Percentiles rank a stretch among this genome's conserved stretches.
Conservation (phyloP, 2,888 invertebrate genomes). For the Caenorhabditis angaria region DNA sequence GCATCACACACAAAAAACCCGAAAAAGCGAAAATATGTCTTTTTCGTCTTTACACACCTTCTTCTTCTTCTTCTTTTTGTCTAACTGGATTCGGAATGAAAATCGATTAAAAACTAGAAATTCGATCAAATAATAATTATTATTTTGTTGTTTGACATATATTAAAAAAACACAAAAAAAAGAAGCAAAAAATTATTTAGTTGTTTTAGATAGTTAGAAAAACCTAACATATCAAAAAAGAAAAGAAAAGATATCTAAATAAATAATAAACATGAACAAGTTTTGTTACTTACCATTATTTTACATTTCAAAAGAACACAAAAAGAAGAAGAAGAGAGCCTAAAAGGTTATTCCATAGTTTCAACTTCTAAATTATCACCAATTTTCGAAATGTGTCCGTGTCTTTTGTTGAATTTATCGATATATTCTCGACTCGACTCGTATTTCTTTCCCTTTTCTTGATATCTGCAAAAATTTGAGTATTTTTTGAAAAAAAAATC, state of each 20-base stretch:
- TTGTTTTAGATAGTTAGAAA: not conserved
- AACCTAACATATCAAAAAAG: not conserved
- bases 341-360: not conserved
- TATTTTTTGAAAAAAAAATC: not conserved
- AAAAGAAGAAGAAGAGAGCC: not conserved
- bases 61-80: not conserved
- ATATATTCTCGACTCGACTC: conserved; percentile 55
- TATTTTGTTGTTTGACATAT: conserved; percentile 5
- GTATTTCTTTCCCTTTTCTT: not conserved
- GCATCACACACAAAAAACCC: not conserved
- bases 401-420: conserved; percentile 56
- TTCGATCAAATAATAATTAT: conserved; percentile 2
- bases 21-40: conserved; percentile 1
- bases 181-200: conserved; percentile 5
- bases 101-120: conserved; percentile 4
- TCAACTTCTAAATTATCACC: conserved; percentile 24
- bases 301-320: not conserved
- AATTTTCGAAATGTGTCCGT: conserved; percentile 48
- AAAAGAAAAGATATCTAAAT: conserved; percentile 9
- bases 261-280: conserved; percentile 8
- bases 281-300: conserved; percentile 2
- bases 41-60: conserved; percentile 4
- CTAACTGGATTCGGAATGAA: conserved; percentile 2
- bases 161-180: conserved; percentile 6
- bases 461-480: conserved; percentile 9